Conservation (phyloP, 2,888 invertebrate genomes). For the Gastrophysa polygoni region DNA sequence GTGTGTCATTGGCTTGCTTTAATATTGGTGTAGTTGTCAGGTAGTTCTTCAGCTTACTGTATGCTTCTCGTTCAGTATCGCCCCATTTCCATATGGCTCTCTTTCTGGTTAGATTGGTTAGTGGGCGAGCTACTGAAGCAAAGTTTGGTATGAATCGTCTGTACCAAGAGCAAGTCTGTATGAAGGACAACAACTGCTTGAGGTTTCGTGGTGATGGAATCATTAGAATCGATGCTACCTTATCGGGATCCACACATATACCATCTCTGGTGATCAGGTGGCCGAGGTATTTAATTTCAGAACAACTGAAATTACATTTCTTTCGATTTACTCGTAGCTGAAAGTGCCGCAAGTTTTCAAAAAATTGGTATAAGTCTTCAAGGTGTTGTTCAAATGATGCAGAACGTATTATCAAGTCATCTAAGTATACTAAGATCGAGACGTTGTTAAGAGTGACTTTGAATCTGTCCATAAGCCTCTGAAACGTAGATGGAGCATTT, state of each 20-base stretch:
- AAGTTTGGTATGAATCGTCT: conserved; percentile 30
- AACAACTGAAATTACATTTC: conserved; percentile 4
- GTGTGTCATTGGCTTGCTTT: conserved; percentile 28
- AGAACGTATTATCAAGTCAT: conserved; percentile 26
- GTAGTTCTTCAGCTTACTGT: conserved; percentile 21
- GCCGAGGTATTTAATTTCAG: conserved; percentile 1
- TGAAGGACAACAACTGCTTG: conserved; percentile 29
- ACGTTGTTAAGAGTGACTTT: conserved; percentile 11
- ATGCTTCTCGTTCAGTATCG: conserved; percentile 24
- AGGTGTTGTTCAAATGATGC: background rate
- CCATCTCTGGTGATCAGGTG: conserved; percentile 29
- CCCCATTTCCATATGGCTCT: conserved; percentile 25
- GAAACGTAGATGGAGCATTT: conserved; percentile 26
- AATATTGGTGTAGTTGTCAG: conserved; percentile 37
- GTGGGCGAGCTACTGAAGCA: conserved; percentile 26
- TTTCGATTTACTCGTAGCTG: background rate
- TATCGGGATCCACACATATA: conserved; percentile 27
- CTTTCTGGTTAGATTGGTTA: conserved; percentile 28
- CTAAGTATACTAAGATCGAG: conserved; percentile 17
- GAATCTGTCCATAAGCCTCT: conserved; percentile 28
- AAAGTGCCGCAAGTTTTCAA: background rate
- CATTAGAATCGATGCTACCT: conserved; percentile 21
- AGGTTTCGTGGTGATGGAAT: conserved; percentile 25
- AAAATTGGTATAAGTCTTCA: background rate
- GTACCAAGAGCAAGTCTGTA: conserved; percentile 35